Base-by-base conservation (phyloP, 2,888 invertebrate genomes). In the Brachycybe producta region DNA sequence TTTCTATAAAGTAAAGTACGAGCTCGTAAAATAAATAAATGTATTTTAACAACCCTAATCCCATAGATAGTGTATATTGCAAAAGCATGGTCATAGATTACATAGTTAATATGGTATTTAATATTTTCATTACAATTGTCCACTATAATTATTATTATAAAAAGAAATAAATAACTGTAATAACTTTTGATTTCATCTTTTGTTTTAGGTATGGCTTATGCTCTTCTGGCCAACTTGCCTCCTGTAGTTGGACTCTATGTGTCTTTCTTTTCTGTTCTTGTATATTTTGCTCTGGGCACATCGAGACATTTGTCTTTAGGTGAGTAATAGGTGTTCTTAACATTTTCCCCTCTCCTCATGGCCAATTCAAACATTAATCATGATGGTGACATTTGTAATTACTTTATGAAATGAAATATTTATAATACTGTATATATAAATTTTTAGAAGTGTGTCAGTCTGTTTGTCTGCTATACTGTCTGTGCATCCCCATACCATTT, bases 261-360 rank as follows among this genome's bases (percentile, higher is more conserved):
- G 3, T 70, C 71, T 4, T 71, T 73, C 59, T 71, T 73, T 56
- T 68, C 72, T 11, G 66, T 68, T 8, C 58, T 71, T 13, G 54
- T 71, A 40, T 73, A 73, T 61, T 70, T 70, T 62, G 63, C 72
- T 52, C 65, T 73, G 50, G 73, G 73, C 26, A 68, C 71, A 2
- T 70, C 71, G 2, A 60, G 63, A 49, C 73, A 73, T 56, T 63
- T 72, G 34, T 71, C 72, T 4, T 61, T 72, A 30, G 72, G 72
- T 67, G 58, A 59, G 26, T 45, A 4, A 3, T n/a, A n/a, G n/a
- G n/a, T n/a, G n/a, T n/a, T 42, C 19, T 7, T 2, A 5, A 24
- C 32, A n/a, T n/a, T n/a, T 11, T n/a, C 11, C n/a, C n/a, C n/a
- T 32, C n/a, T 32, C 11, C 32, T 32, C 11, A n/a, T n/a, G 32